These are phyloP conservation scores for Meganola albula DNA, from an alignment of 2,888 invertebrate species.

Conservation along the genomic window DNA sequence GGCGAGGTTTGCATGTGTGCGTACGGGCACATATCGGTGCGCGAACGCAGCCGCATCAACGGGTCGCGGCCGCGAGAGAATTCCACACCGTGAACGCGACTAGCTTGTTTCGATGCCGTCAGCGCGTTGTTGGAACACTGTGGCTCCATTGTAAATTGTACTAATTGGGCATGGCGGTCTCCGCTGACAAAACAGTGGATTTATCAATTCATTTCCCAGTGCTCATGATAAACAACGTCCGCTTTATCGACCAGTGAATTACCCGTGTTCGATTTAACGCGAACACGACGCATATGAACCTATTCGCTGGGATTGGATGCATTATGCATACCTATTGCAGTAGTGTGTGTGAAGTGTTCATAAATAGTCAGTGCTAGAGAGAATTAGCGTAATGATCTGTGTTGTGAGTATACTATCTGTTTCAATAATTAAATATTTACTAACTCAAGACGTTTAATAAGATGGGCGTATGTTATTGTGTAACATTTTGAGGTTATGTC, in stretches of 20 bases:
- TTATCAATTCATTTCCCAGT: constrained; percentile 56
- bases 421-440: constrained; percentile 35
- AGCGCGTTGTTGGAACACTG: constrained; percentile 65
- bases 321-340: constrained; percentile 60
- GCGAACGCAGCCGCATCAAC: constrained; percentile 65
- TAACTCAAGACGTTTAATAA: constrained; percentile 26
- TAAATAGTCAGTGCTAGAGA: constrained; percentile 68
- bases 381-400: constrained; percentile 61
- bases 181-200: constrained; percentile 60
- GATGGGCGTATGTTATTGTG: constrained; percentile 29
- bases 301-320: constrained; percentile 54
- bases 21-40: constrained; percentile 55
- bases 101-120: constrained; percentile 67
- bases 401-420: constrained; percentile 58
- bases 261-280: constrained; percentile 46
- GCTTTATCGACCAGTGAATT: constrained; percentile 53
- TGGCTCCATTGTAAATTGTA: constrained; percentile 68
- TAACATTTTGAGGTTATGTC: constrained; percentile 70
- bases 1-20: constrained; percentile 35
- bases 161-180: constrained; percentile 73
- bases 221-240: constrained; percentile 51
- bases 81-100: constrained; percentile 70
- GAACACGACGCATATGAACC: constrained; percentile 48
- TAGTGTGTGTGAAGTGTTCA: constrained; percentile 70
- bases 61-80: constrained; percentile 56